These are phyloP conservation scores for Pipistrellus kuhlii DNA, from an alignment of 2,797 vertebrate species.

Conservation along the genomic window DNA sequence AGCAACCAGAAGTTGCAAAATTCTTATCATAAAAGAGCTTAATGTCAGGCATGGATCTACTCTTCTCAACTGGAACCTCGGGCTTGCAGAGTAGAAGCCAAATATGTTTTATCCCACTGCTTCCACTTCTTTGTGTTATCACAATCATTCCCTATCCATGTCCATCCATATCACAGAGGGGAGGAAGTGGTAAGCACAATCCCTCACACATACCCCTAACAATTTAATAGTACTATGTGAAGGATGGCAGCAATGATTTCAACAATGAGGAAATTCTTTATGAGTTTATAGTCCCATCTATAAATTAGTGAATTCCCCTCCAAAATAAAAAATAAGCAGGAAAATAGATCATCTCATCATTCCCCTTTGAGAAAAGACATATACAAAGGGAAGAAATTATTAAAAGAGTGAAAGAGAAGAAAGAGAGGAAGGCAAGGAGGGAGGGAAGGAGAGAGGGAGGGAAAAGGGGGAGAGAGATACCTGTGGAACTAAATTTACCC, in stretches of 20 bases:
- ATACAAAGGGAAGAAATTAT: not conserved
- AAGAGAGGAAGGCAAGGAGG: no score
- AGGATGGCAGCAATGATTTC: not conserved
- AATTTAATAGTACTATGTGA: not conserved
- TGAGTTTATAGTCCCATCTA: not conserved
- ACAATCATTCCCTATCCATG: not conserved
- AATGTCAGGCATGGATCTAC: constrained; percentile 6
- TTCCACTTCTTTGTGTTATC: not conserved
- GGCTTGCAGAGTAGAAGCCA: not conserved
- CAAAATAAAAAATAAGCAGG: not conserved
- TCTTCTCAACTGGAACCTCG: not conserved
- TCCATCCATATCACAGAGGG: not conserved
- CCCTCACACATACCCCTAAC: not conserved
- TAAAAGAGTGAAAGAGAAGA: not conserved
- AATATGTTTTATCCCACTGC: not conserved
- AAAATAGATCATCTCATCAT: not conserved
- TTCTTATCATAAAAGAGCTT: constrained; percentile 74
- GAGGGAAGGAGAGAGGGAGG: fast-evolving
- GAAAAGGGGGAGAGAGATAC: no score
- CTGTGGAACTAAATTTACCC: not conserved
- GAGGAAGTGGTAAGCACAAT: not conserved
- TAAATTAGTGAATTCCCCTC: not conserved
- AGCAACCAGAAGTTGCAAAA: constrained; percentile 70
- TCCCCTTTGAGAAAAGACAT: constrained; percentile 39
- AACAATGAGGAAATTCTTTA: not conserved